Base-by-base conservation (phyloP, 1,140 invertebrate species). In the Eupristina koningsbergeri region DNA sequence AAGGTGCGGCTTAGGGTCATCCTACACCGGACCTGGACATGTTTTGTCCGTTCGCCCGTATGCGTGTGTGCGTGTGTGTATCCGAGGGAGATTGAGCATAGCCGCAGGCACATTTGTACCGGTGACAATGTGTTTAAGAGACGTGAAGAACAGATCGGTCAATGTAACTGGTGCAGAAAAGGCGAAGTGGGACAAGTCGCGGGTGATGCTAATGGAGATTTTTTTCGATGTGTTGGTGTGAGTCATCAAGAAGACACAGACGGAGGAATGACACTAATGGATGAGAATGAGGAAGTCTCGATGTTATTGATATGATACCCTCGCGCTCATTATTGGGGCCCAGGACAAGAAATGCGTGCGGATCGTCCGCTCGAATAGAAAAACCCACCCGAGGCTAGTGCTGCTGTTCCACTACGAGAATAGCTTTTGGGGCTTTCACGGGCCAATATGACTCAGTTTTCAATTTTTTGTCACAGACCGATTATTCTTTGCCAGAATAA, bases 1-100 rank as follows among this genome's bases (percentile, higher is more conserved):
- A 92, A 92, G 92, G 92, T 88, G 92, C 91, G 92, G 90, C 84
- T 29, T 91, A 90, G 91, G 91, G 92, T 92, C 92, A 92, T 93
- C 92, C 91, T 91, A 91, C 78, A 76, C 90, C 89, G 91, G 91
- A 92, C 91, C 90, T 89, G 91, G 91, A 92, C 91, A 93, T 92
- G 91, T 92, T 91, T 93, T 92, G 92, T 93, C 91, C 91, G 83
- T 19, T 41, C n/a, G 26, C 7, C 17, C 36, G 39, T 41, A 47
- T 36, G 34, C 36, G 67, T 63, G n/a, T 41, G 45, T 19, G 34
- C 34, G 64, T 34, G 17, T 36, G 9, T 13, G 58, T 63, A 63
- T 26, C 87, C 87, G 84, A 85, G 87, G 86, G 89, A 34, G 41
- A 45, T 45, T 45, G 90, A 91, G 89, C 88, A 88, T 90, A 11